Evolutionary conservation across 2,113 vertebrate genomes (phyloP).

Genomic region (Platycercus adscitus): DNA sequence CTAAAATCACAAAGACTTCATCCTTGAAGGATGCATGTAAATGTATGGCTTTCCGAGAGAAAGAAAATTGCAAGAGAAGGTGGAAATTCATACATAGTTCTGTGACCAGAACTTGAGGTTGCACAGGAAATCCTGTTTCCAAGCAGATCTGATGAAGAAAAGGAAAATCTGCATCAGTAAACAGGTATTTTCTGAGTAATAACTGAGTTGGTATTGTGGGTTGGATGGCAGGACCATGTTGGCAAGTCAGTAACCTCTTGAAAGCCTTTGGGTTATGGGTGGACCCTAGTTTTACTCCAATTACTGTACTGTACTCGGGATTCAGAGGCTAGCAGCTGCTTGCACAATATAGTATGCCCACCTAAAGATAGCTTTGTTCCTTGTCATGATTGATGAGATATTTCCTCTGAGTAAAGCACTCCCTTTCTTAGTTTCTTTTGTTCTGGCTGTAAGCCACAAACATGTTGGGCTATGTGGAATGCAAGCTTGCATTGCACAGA

Average conservation of each 20-base stretch:
- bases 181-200: background rate
- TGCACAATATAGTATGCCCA: background rate
- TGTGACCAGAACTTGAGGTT: background rate
- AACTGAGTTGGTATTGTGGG: background rate
- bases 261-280: background rate
- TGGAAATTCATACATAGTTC: background rate
- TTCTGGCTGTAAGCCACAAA: background rate
- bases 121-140: background rate
- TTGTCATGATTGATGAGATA: background rate
- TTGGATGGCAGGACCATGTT: background rate
- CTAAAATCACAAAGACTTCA: background rate
- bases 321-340: background rate
- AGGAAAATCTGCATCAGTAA: background rate
- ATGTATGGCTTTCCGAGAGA: background rate
- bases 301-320: background rate
- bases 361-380: background rate
- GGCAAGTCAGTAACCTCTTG: background rate
- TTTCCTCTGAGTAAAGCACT: constrained; percentile 4
- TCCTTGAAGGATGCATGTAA: background rate
- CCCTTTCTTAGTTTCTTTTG: background rate
- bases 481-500: background rate
- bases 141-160: background rate
- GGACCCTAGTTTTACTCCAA: background rate
- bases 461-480: background rate
- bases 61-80: background rate